Evolutionary conservation across 2,113 vertebrate species (phyloP).

Genomic region (Ceyx margarethae): DNA sequence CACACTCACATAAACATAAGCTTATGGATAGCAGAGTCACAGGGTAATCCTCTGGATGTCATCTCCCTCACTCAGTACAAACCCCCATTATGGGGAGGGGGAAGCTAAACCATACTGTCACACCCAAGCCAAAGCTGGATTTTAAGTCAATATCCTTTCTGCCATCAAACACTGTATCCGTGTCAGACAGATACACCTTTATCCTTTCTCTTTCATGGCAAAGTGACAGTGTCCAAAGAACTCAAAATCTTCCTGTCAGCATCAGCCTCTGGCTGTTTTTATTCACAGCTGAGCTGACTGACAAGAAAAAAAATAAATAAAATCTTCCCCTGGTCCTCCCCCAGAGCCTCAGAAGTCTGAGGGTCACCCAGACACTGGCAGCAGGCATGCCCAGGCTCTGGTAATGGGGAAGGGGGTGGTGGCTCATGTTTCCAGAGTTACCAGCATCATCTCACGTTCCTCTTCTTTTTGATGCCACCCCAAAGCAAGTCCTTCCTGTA

Average conservation of each 20-base stretch:
- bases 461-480: neutral
- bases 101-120: neutral
- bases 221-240: neutral
- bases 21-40: neutral
- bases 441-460: neutral
- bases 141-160: neutral
- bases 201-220: neutral
- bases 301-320: neutral
- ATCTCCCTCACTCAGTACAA: neutral
- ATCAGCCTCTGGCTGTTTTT: neutral
- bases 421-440: neutral
- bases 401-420: neutral
- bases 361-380: neutral
- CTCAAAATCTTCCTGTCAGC: neutral
- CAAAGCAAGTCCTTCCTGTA: neutral
- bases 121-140: neutral
- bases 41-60: neutral
- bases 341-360: neutral
- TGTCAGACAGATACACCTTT: neutral
- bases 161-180: neutral
- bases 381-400: neutral
- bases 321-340: neutral
- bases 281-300: neutral
- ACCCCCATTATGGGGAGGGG: accelerated
- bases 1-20: neutral